A percentile compares a stretch with the other conserved stretches of the same genome.
phyloP scores from a whole-genome alignment of 2,888 invertebrate genomes.

The Cryptocheilus praepositus region DNA sequence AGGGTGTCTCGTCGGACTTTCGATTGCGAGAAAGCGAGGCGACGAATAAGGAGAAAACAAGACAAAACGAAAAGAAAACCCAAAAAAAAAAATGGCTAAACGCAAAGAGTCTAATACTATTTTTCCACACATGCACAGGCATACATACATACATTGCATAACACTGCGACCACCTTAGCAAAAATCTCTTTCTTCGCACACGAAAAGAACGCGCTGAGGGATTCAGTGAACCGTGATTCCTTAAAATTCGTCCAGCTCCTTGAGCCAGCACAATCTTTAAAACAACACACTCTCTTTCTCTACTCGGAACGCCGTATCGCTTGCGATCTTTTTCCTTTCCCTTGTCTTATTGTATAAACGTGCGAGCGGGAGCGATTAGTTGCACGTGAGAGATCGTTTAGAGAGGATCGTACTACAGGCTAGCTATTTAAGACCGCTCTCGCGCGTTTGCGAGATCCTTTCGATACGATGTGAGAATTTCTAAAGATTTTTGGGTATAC shows the following conservation, averaged over 20 bases:
- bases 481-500: constrained; percentile 63
- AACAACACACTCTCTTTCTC: constrained; percentile 8
- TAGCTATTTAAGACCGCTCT: neutral
- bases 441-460: neutral
- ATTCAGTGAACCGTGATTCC: constrained; percentile 49
- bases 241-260: constrained; percentile 58
- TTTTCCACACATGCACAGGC: constrained; percentile 32
- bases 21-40: neutral
- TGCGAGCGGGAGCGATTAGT: too few species aligned
- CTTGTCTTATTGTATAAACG: constrained; percentile 3
- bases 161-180: constrained; percentile 19
- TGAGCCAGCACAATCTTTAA: constrained; percentile 46
- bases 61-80: constrained; percentile 5
- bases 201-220: constrained; percentile 29
- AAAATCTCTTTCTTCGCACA: constrained; percentile 36
- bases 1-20: constrained; percentile 32
- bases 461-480: constrained; percentile 40
- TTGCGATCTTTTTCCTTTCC: constrained; percentile 20
- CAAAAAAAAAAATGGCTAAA: neutral
- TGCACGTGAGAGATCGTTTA: constrained; percentile 1
- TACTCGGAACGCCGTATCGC: constrained; percentile 14
- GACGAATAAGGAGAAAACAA: neutral
- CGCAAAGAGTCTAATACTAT: constrained; percentile 28
- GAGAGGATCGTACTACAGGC: constrained; percentile 2
- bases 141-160: too few species aligned